Base-by-base conservation (phyloP, 2,797 vertebrate species). In the Poecile montanus region DNA sequence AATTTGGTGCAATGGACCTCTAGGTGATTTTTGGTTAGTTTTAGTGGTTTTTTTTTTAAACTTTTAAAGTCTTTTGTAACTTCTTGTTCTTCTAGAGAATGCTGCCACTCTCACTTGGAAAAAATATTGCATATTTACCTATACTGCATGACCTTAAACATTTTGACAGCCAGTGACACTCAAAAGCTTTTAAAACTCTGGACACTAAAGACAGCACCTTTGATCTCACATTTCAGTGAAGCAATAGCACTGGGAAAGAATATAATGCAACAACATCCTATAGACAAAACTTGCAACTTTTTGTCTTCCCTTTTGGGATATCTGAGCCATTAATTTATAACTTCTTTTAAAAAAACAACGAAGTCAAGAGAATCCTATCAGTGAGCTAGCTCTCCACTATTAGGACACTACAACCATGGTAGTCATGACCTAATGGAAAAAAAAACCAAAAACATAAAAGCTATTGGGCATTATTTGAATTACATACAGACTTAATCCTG, bases 1-100 rank as follows among this genome's bases (percentile, higher is more conserved):
- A 74, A 72, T 6, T 7, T 32, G 11, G 8, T 65, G 40, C 8
- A 70, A 48, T 0, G 4, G 6, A 86, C 16, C 12, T 4, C 10
- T 14, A 54, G 6, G 20, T 51, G 13, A 65, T 38, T 62, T 50
- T 54, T 47, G 29, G 21, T 19, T 73, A 12, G 10, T 21, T 4
- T 7, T 20, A n/a, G 13, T 20, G 4, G 17, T 5, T 2, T 13
- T 13, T 56, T 72, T 47, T 60, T 30, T n/a, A 0, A 20, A 38
- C 6, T 44, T 76, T 63, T 36, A 12, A 40, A 13, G 11, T 30
- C 8, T 58, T 58, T 27, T 20, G 3, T 23, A 29, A 75, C 51
- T 65, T 65, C 36, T 77, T 66, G 13, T 73, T 57, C 62, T 67
- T 78, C 6, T 29, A 62, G 48, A 89, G n/a, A 88, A 87, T 21